Base-by-base conservation (phyloP, 1,140 invertebrate species). In the Sweltsa coloradensis region DNA sequence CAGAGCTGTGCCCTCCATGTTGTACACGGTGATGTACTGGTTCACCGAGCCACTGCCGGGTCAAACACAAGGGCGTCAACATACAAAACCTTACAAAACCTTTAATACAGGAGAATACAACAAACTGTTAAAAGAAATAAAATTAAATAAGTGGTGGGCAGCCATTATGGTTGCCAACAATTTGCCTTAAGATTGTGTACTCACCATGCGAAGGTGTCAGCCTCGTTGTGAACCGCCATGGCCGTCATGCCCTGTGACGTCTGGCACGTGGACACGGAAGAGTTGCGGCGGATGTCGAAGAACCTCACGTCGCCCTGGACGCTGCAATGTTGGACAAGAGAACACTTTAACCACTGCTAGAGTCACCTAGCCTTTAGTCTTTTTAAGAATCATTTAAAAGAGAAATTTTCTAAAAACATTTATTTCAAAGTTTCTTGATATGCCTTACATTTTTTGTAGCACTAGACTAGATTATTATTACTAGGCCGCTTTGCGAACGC, bases 161-260 rank as follows among this genome's bases (percentile, higher is more conserved):
- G 23, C 27, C 18, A 31, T 37, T 18, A 34, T 14, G 22, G 21
- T 22, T 41, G 43, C 5, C 27, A 11, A 9, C 29, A 31, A 14
- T 31, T 31, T 31, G n/a, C 29, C 9, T 31, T 31, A 11, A 31
- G n/a, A n/a, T n/a, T n/a, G n/a, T n/a, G n/a, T n/a, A 65, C 69
- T 70, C 69, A 92, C 87, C 89, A 91, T 19, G 88, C 85, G 62
- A 93, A 75, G 41, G 88, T 72, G 65, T 86, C 78, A 45, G 83
- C 81, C 27, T 70, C 63, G 51, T 79, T 75, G 65, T 94, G 90
- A 27, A 88, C 75, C 37, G 83, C 76, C 65, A 92, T 79, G 31
- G 86, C 79, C n/a, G 82, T 86, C 51, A 93, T 80, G 47, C 79
- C 79, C 34, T 71, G 73, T 6, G 74, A 69, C 21, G 79, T 77